phyloP scores from a whole-genome alignment of 2,797 vertebrate genomes.

The Phataginus tetradactyla region DNA sequence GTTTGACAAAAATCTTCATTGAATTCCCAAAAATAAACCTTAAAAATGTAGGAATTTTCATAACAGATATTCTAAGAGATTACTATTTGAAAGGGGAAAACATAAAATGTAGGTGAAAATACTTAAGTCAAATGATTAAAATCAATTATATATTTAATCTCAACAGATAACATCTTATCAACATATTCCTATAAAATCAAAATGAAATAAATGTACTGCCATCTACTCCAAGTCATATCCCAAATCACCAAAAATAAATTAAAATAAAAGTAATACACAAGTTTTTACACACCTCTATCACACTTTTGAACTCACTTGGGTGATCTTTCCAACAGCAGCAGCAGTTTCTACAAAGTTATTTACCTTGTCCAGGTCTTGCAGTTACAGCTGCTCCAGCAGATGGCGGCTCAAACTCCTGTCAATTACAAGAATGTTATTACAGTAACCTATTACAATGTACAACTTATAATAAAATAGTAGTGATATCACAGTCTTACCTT shows the following conservation, averaged over 20 bases:
- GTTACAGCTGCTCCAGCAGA: slow-evolving; percentile 89
- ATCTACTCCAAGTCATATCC: neutral
- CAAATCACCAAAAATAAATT: slow-evolving; percentile 57
- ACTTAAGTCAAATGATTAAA: slow-evolving; percentile 63
- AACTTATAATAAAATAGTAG: slow-evolving; percentile 74
- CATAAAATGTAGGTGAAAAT: slow-evolving; percentile 32
- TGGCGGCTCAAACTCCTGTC: slow-evolving; percentile 92
- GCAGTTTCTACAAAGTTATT: slow-evolving; percentile 80
- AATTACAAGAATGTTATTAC: slow-evolving; percentile 80
- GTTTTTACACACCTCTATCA: slow-evolving; percentile 71
- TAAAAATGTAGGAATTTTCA: slow-evolving; percentile 43
- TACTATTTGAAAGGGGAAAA: neutral
- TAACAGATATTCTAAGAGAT: slow-evolving; percentile 45
- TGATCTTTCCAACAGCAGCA: slow-evolving; percentile 84
- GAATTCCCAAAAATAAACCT: slow-evolving; percentile 57
- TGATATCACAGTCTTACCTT: slow-evolving; percentile 88
- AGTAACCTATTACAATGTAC: slow-evolving; percentile 58
- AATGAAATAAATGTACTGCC: slow-evolving; percentile 50
- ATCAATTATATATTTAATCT: slow-evolving; percentile 50
- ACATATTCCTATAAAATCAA: slow-evolving; percentile 51
- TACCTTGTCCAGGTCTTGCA: slow-evolving; percentile 97
- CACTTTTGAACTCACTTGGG: slow-evolving; percentile 78
- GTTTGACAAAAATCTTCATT: slow-evolving; percentile 48
- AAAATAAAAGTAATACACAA: slow-evolving; percentile 55
- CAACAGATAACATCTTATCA: slow-evolving; percentile 39